Percentiles rank a stretch among this genome's conserved stretches.
Conservation (phyloP, 1,140 invertebrate genomes). For the Epicauta chinensis region DNA sequence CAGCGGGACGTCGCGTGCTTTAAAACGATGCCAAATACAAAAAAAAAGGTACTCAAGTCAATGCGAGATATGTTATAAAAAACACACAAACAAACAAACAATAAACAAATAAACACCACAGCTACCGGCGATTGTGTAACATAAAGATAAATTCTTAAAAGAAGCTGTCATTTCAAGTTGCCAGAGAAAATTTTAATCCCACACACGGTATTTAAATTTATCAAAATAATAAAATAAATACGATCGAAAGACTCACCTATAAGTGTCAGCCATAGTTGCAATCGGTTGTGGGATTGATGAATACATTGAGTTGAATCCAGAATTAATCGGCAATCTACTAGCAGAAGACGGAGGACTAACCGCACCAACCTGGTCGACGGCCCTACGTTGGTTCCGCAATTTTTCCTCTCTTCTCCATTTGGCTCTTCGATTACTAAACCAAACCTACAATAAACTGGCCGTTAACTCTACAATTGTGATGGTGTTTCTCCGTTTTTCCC, state of each 20-base stretch:
- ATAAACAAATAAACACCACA: no score
- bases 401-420: conserved; percentile 99
- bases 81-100: no score
- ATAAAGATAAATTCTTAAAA: no score
- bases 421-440: conserved; percentile 97
- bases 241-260: conserved; percentile 53
- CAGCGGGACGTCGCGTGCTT: conserved; percentile 9
- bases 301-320: conserved; percentile 79
- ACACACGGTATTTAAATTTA: background rate
- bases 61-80: no score
- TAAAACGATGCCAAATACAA: background rate
- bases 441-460: conserved; percentile 62
- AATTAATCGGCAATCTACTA: conserved; percentile 60
- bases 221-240: conserved; percentile 3
- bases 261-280: conserved; percentile 74
- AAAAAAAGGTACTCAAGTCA: no score
- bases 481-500: background rate
- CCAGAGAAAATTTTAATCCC: no score
- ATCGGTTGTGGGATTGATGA: conserved; percentile 77
- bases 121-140: no score
- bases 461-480: background rate
- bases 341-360: conserved; percentile 50
- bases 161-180: no score
- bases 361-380: conserved; percentile 49
- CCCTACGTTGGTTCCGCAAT: conserved; percentile 76